Conservation (phyloP, 2,113 vertebrate species). For the Stictonetta naevosa region DNA sequence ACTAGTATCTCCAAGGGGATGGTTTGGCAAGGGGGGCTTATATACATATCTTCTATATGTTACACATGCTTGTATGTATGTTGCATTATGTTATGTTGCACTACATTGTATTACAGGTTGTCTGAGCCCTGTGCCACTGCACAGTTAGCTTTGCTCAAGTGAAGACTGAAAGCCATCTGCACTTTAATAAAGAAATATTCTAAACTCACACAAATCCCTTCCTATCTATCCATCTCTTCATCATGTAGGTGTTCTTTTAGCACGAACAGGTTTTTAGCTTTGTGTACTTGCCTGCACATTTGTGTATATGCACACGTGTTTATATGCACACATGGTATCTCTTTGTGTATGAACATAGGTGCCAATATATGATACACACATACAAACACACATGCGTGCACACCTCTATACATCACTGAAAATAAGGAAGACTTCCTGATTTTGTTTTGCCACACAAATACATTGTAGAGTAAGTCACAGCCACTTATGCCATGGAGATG, state of each 20-base stretch:
- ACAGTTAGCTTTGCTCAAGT: not conserved
- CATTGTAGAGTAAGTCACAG: not conserved
- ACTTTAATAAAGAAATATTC: not conserved
- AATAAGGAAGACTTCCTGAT: not conserved
- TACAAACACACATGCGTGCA: not conserved
- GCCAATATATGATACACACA: rapidly evolving
- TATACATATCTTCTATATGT: too few species aligned
- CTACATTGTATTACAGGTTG: too few species aligned
- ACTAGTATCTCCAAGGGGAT: not conserved
- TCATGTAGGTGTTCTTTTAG: not conserved
- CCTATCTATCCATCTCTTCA: not conserved
- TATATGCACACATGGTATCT: not conserved
- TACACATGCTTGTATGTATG: too few species aligned
- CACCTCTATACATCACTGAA: not conserved
- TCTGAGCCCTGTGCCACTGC: too few species aligned
- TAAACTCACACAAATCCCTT: not conserved
- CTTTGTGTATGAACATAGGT: not conserved
- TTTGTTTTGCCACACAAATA: not conserved
- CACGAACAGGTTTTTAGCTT: not conserved
- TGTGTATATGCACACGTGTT: rapidly evolving
- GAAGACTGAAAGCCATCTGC: not conserved
- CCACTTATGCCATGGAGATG: rapidly evolving
- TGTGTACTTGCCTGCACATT: rapidly evolving
- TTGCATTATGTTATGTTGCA: too few species aligned
- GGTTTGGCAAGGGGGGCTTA: too few species aligned